A percentile compares a stretch with the other conserved stretches of the same genome.
Evolutionary conservation across 2,888 invertebrate genomes (phyloP).

Genomic region (Drosophila neutralis): DNA sequence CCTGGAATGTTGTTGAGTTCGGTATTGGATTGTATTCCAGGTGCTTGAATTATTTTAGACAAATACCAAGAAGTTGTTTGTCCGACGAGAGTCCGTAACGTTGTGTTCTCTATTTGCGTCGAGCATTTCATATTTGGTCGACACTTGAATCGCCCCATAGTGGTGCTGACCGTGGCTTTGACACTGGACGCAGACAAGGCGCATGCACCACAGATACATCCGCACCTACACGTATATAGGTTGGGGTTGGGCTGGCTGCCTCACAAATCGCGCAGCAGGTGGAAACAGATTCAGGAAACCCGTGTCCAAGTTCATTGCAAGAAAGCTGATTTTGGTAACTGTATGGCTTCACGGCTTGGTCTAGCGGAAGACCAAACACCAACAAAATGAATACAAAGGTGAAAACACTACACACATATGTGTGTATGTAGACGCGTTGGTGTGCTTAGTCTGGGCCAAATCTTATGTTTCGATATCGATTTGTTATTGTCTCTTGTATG

Average conservation of each 20-base stretch:
- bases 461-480: conserved; percentile 25
- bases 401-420: conserved; percentile 11
- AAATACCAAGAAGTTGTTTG: conserved; percentile 45
- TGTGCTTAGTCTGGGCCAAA: conserved; percentile 31
- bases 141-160: conserved; percentile 11
- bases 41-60: neutral
- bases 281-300: conserved; percentile 64
- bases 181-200: conserved; percentile 45
- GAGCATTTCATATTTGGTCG: conserved; percentile 47
- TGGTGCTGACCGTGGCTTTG: conserved; percentile 52
- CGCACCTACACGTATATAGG: conserved; percentile 12
- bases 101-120: conserved; percentile 49
- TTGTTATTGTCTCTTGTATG: conserved; percentile 2
- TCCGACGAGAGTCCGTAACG: conserved; percentile 53
- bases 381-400: conserved; percentile 13
- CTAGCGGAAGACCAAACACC: conserved; percentile 37
- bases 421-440: conserved; percentile 2
- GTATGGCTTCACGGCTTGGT: conserved; percentile 52
- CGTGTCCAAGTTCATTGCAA: conserved; percentile 51
- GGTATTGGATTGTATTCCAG: conserved; percentile 1
- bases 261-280: conserved; percentile 48
- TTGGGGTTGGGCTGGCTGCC: conserved; percentile 50
- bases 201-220: conserved; percentile 39
- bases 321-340: conserved; percentile 63
- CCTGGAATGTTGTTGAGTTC: neutral